Conservation (phyloP, 2,888 invertebrate genomes). For the Metalampra italica region DNA sequence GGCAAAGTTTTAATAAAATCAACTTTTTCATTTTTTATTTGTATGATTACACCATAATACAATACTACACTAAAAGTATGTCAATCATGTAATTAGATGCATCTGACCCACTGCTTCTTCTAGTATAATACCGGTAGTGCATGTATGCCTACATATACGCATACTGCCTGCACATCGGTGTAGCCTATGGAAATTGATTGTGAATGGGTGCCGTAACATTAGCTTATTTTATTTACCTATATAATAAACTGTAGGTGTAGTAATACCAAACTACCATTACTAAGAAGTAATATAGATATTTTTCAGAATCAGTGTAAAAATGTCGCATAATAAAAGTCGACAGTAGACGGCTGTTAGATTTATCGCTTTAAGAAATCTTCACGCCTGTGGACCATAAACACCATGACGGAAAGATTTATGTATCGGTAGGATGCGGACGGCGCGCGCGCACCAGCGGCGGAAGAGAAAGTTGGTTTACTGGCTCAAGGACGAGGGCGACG, state of each 20-base stretch:
- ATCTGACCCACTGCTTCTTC: constrained; percentile 9
- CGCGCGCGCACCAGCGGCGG: constrained; percentile 30
- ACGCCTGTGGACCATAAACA: constrained; percentile 20
- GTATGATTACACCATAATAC: background rate
- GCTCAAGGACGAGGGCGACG: constrained; percentile 72
- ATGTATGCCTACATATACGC: constrained; percentile 9
- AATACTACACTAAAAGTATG: constrained; percentile 7
- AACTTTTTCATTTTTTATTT: no score
- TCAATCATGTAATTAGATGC: constrained; percentile 10
- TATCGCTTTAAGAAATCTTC: constrained; percentile 36
- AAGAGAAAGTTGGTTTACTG: constrained; percentile 66
- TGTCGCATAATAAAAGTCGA: background rate
- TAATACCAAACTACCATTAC: background rate
- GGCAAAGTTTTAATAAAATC: no score
- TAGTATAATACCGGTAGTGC: constrained; percentile 12
- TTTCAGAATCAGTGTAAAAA: background rate
- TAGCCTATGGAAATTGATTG: constrained; percentile 27
- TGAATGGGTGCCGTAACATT: constrained; percentile 8
- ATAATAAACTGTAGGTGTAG: background rate
- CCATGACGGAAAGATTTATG: constrained; percentile 31
- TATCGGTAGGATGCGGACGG: constrained; percentile 16
- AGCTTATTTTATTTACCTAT: background rate
- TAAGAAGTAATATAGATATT: background rate
- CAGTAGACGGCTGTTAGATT: constrained; percentile 4
- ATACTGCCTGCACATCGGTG: no score